A percentile compares a stretch with the other conserved stretches of the same genome.
Evolutionary conservation across 2,797 vertebrate species (phyloP).

Genomic region (Sebastes umbrosus): DNA sequence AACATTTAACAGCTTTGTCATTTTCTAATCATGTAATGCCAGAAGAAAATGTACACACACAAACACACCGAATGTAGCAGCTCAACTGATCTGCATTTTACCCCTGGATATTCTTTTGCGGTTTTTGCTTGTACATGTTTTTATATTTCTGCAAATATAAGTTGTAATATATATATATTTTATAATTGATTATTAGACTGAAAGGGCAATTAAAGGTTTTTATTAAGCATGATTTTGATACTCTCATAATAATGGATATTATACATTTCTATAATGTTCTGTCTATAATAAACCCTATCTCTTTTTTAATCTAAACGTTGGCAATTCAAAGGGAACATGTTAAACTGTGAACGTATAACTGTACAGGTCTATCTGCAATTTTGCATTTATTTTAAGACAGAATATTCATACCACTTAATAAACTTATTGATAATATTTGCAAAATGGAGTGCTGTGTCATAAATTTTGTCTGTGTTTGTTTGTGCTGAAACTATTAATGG

Average conservation of each 20-base stretch:
- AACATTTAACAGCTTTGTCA: constrained; percentile 21
- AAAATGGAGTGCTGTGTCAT: constrained; percentile 37
- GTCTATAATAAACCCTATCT: constrained; percentile 86
- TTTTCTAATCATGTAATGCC: constrained; percentile 18
- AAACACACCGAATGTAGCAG: constrained; percentile 63
- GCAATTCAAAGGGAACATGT: constrained; percentile 92
- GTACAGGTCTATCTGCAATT: constrained; percentile 85
- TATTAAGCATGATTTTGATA: constrained; percentile 86
- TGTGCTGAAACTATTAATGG: not conserved
- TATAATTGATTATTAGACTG: constrained; percentile 85
- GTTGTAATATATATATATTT: constrained; percentile 84
- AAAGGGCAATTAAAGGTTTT: constrained; percentile 91
- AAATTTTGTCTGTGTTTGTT: not conserved
- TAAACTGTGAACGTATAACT: constrained; percentile 96
- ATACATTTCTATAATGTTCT: constrained; percentile 89
- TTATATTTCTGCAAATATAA: constrained; percentile 88
- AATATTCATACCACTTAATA: constrained; percentile 91
- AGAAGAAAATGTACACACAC: not conserved
- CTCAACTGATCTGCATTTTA: constrained; percentile 65
- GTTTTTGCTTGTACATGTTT: constrained; percentile 72
- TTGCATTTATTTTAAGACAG: constrained; percentile 84
- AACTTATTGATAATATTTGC: constrained; percentile 81
- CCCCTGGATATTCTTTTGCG: constrained; percentile 37
- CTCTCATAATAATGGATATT: constrained; percentile 77
- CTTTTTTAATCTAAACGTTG: constrained; percentile 79